Percentiles rank a stretch among this genome's conserved stretches.
phyloP scores from a whole-genome alignment of 2,888 invertebrate species.

The Synanthedon andrenaeformis region DNA sequence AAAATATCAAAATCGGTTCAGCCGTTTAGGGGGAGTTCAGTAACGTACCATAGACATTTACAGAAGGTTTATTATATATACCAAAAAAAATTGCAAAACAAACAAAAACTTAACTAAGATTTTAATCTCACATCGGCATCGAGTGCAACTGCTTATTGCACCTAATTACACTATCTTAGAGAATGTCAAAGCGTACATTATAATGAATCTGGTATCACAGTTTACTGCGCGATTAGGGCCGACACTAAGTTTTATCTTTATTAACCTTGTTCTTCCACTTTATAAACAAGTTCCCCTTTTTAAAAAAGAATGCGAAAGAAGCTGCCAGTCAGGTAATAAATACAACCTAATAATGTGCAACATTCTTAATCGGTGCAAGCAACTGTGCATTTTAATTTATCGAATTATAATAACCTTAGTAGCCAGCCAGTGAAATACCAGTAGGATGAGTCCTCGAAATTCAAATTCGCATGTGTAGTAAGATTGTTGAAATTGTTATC shows the following conservation, averaged over 20 bases:
- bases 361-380: too few species aligned
- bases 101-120: background rate
- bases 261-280: slow-evolving; percentile 1
- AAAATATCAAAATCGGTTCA: too few species aligned
- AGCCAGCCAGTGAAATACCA: too few species aligned
- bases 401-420: too few species aligned
- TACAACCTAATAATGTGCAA: background rate
- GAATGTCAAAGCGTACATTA: slow-evolving; percentile 2
- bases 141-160: slow-evolving; percentile 1
- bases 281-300: background rate
- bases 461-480: too few species aligned
- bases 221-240: slow-evolving; percentile 5
- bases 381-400: too few species aligned
- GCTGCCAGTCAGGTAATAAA: background rate
- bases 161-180: slow-evolving; percentile 2
- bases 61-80: too few species aligned
- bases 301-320: background rate
- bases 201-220: slow-evolving; percentile 1
- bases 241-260: slow-evolving; percentile 5
- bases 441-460: too few species aligned
- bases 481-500: too few species aligned
- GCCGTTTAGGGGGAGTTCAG: too few species aligned
- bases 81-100: background rate
- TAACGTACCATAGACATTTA: too few species aligned
- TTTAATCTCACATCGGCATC: background rate